phyloP scores from a whole-genome alignment of 2,888 invertebrate genomes.

The Plagodis dolabraria region DNA sequence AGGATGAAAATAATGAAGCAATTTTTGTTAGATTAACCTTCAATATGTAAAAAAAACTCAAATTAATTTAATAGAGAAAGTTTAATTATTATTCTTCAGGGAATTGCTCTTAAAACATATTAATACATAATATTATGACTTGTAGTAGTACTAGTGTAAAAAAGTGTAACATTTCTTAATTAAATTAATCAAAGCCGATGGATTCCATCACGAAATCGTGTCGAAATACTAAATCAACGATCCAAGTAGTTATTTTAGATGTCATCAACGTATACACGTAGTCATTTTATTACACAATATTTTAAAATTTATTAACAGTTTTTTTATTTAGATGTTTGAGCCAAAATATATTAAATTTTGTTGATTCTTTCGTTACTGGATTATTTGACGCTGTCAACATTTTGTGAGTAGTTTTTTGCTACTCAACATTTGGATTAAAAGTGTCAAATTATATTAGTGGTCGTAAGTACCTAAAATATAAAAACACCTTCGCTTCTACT shows the following conservation, averaged over 20 bases:
- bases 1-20: no score
- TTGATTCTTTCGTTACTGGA: slow-evolving; percentile 15
- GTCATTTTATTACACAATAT: slow-evolving; percentile 61
- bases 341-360: slow-evolving; percentile 49
- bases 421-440: neutral
- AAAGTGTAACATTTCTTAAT: no score
- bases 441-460: neutral
- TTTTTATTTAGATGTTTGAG: slow-evolving; percentile 63
- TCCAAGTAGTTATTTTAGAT: slow-evolving; percentile 17
- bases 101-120: no score
- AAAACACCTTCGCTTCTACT: no score
- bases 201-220: slow-evolving; percentile 2
- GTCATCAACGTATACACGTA: slow-evolving; percentile 41
- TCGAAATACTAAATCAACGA: slow-evolving; percentile 6
- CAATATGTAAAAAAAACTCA: no score
- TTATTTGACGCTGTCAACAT: slow-evolving; percentile 17
- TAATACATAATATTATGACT: no score
- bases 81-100: no score
- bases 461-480: no score
- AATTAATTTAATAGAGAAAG: no score
- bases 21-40: no score
- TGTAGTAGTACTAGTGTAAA: no score
- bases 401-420: neutral
- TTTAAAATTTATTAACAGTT: slow-evolving; percentile 63
- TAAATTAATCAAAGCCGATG: neutral